Evolutionary conservation across 2,888 invertebrate species (phyloP).

Genomic region (Apodemia duryi): DNA sequence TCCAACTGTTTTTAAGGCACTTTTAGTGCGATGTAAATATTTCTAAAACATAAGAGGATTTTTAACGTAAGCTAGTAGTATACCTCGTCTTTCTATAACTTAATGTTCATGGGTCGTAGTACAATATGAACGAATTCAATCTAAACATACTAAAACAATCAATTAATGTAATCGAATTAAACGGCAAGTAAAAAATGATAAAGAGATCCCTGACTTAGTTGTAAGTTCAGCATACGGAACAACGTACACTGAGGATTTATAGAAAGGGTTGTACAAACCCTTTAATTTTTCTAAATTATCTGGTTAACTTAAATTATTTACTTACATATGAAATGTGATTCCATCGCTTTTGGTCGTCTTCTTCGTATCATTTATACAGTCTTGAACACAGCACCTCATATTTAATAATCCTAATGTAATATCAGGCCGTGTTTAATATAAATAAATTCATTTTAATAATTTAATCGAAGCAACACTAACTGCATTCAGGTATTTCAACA

Average conservation of each 20-base stretch:
- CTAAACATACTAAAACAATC: no score
- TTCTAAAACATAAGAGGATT: no score
- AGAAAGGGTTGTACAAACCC: background rate
- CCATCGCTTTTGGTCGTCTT: slow-evolving; percentile 50
- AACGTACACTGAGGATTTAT: no score
- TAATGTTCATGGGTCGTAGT: no score
- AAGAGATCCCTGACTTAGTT: no score
- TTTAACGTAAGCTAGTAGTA: background rate
- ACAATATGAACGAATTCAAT: no score
- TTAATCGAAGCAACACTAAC: background rate
- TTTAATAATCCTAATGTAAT: slow-evolving; percentile 17
- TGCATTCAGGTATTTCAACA: background rate
- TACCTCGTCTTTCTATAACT: no score
- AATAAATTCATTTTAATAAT: background rate
- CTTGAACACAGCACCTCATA: slow-evolving; percentile 59
- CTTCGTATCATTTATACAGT: slow-evolving; percentile 53
- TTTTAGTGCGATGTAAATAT: no score
- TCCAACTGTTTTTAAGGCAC: no score
- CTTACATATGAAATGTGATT: slow-evolving; percentile 63
- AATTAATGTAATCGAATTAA: no score
- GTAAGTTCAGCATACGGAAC: no score
- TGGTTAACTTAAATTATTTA: slow-evolving; percentile 20
- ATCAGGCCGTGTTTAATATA: background rate
- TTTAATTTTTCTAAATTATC: background rate
- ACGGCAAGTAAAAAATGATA: no score